Conservation (phyloP, 2,888 invertebrate species). For the Formica aserva region DNA sequence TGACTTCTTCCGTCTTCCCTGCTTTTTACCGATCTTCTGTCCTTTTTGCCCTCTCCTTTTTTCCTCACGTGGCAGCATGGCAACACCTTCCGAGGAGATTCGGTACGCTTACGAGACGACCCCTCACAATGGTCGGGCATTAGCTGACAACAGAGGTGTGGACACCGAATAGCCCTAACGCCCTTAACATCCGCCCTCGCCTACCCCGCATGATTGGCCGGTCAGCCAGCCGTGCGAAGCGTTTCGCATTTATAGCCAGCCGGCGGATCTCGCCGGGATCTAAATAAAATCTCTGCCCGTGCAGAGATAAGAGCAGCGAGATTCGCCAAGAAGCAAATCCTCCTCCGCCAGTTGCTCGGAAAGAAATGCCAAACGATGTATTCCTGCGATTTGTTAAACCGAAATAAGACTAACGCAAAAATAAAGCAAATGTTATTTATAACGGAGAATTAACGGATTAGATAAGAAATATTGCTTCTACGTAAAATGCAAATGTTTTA, state of each 20-base stretch:
- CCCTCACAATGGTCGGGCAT: conserved; percentile 82
- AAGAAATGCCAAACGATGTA: conserved; percentile 34
- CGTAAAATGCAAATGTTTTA: neutral
- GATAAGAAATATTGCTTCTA: neutral
- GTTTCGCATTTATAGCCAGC: conserved; percentile 83
- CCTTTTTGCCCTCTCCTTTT: conserved; percentile 58
- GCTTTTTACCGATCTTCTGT: conserved; percentile 46
- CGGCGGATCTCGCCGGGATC: conserved; percentile 79
- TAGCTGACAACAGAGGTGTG: conserved; percentile 85
- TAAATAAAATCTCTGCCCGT: conserved; percentile 83
- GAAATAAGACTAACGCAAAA: neutral
- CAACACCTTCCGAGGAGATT: conserved; percentile 66
- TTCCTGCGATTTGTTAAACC: conserved; percentile 30
- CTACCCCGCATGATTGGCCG: conserved; percentile 77
- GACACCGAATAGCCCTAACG: conserved; percentile 80
- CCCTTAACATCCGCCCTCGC: conserved; percentile 67
- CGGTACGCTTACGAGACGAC: conserved; percentile 78
- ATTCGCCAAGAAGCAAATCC: conserved; percentile 59
- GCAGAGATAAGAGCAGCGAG: conserved; percentile 79
- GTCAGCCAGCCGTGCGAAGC: conserved; percentile 69
- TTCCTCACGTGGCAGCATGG: conserved; percentile 42
- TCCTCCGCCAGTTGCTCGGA: conserved; percentile 27
- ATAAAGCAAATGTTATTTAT: neutral
- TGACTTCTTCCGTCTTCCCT: conserved; percentile 66
- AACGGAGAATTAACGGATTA: neutral